These are phyloP conservation scores for Platygyra sinensis DNA, from an alignment of 64 coral and sea anemone species.

Conservation along the genomic window DNA sequence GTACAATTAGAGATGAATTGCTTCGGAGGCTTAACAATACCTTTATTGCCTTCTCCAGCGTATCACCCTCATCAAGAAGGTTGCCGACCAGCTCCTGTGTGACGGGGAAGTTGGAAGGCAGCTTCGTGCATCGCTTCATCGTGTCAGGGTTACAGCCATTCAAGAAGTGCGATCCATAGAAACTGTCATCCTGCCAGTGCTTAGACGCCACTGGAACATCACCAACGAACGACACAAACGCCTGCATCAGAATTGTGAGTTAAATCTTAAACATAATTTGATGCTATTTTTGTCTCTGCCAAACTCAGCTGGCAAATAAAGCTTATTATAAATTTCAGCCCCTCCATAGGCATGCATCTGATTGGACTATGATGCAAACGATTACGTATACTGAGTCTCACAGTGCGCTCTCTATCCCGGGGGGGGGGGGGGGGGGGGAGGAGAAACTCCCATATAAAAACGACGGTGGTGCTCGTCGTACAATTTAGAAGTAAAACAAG, in stretches of 20 bases:
- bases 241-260: not conserved
- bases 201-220: conserved; percentile 25
- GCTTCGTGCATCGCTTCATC: conserved; percentile 65
- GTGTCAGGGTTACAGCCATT: conserved; percentile 87
- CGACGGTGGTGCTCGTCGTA: too few relatives aligned
- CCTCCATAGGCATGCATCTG: too few relatives aligned
- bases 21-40: conserved; percentile 15
- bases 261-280: not conserved
- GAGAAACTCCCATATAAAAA: too few relatives aligned
- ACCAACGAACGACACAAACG: conserved; percentile 34
- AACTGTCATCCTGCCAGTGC: conserved; percentile 82
- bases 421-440: too few relatives aligned
- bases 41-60: conserved; percentile 66
- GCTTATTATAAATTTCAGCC: too few relatives aligned
- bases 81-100: conserved; percentile 66
- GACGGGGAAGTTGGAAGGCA: conserved; percentile 79
- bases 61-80: conserved; percentile 75
- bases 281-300: too few relatives aligned
- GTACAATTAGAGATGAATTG: too few relatives aligned
- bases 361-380: too few relatives aligned
- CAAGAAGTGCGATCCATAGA: conserved; percentile 85
- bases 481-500: too few relatives aligned
- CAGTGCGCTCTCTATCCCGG: too few relatives aligned
- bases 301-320: too few relatives aligned
- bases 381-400: too few relatives aligned